A percentile compares a stretch with the other conserved stretches of the same genome.
Evolutionary conservation across 2,888 invertebrate species (phyloP).

Genomic region (Zygogramma bicolorata): DNA sequence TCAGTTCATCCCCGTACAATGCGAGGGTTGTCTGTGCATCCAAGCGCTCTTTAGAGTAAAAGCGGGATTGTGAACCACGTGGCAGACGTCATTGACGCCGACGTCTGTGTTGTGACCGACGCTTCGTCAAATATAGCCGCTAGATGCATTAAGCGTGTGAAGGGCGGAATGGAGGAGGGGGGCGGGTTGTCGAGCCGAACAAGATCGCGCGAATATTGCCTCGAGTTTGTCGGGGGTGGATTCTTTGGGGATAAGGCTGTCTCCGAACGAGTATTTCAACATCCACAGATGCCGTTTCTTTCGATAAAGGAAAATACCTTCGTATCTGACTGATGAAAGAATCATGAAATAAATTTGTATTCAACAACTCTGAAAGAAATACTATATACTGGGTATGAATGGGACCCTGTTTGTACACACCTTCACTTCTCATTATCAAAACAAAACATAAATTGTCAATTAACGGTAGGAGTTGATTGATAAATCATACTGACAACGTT

Average conservation of each 20-base stretch:
- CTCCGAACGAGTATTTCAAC: background rate
- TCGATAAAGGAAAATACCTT: background rate
- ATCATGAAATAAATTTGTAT: no score
- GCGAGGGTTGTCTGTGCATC: slow-evolving; percentile 3
- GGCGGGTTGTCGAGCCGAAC: background rate
- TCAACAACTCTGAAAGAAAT: no score
- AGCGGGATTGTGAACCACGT: slow-evolving; percentile 36
- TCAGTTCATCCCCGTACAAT: background rate
- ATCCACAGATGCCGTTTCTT: background rate
- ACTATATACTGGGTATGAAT: no score
- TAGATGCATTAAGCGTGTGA: background rate
- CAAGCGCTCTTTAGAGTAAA: slow-evolving; percentile 18
- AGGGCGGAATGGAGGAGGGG: background rate
- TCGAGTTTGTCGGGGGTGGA: background rate
- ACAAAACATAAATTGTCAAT: no score
- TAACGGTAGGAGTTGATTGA: no score
- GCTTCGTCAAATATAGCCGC: slow-evolving; percentile 12
- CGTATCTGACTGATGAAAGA: no score
- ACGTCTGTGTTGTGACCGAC: slow-evolving; percentile 35
- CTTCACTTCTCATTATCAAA: no score
- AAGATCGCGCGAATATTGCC: background rate
- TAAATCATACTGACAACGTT: no score
- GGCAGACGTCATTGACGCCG: slow-evolving; percentile 40
- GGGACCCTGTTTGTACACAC: no score
- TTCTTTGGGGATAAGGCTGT: background rate